A percentile compares a stretch with the other conserved stretches of the same genome.
phyloP scores from a whole-genome alignment of 2,113 vertebrate genomes.

The Anser brachyrhynchus region DNA sequence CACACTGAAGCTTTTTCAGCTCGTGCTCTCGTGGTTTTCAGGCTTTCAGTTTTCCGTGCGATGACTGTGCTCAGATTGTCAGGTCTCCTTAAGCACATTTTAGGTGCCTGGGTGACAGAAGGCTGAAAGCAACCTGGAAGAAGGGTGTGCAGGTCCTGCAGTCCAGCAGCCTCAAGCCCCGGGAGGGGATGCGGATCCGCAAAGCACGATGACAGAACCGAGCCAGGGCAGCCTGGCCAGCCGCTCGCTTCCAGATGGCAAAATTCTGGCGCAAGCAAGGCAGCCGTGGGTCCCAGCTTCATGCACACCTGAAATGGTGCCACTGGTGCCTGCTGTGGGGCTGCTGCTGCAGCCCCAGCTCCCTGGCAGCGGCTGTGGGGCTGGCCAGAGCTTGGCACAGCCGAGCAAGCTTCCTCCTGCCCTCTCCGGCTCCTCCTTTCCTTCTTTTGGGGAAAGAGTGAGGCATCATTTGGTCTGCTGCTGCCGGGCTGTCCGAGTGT shows the following conservation, averaged over 20 bases:
- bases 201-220: neutral
- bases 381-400: neutral
- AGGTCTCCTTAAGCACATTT: neutral
- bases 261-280: neutral
- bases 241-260: neutral
- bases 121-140: neutral
- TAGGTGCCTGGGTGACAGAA: neutral
- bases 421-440: neutral
- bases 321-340: neutral
- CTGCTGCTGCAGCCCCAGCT: too few species aligned
- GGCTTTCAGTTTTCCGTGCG: neutral
- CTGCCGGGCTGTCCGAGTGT: neutral
- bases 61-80: neutral
- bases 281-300: neutral
- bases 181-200: neutral
- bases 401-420: neutral
- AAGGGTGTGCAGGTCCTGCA: neutral
- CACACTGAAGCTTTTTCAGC: neutral
- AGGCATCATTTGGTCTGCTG: neutral
- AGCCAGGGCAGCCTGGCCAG: neutral
- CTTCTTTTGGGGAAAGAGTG: neutral
- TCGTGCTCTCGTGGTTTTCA: neutral
- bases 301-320: neutral
- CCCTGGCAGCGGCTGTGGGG: fast-evolving
- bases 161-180: neutral